These are phyloP conservation scores for Gymnopithys bicolor DNA, from an alignment of 2,797 vertebrate species.

Conservation along the genomic window DNA sequence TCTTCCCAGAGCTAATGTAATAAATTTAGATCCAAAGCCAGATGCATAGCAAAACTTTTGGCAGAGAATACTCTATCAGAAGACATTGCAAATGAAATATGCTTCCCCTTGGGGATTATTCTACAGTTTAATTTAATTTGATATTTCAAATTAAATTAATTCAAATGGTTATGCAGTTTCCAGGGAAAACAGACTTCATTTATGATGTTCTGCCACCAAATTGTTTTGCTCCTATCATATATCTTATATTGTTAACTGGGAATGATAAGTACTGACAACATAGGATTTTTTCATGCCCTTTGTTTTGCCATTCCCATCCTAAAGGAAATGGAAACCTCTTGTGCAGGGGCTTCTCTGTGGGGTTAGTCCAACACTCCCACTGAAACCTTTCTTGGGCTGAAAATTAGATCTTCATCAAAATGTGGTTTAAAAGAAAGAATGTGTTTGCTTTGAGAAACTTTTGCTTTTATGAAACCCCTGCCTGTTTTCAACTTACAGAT, in stretches of 20 bases:
- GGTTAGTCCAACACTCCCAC: not conserved
- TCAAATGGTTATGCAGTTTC: slow-evolving; percentile 84
- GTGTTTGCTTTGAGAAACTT: not conserved
- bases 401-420: not conserved
- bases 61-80: slow-evolving; percentile 82
- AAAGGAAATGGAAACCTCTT: not conserved
- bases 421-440: not conserved
- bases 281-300: slow-evolving; percentile 31
- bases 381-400: not conserved
- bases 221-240: slow-evolving; percentile 78
- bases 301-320: slow-evolving; percentile 35
- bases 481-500: not conserved
- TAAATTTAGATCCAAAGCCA: slow-evolving; percentile 85
- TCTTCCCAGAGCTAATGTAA: slow-evolving; percentile 82
- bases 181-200: slow-evolving; percentile 83
- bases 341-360: not conserved
- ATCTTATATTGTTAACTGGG: slow-evolving; percentile 78
- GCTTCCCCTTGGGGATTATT: slow-evolving; percentile 83
- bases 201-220: slow-evolving; percentile 82
- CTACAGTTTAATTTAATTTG: slow-evolving; percentile 88
- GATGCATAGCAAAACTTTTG: slow-evolving; percentile 85
- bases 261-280: slow-evolving; percentile 77
- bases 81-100: slow-evolving; percentile 84
- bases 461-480: not conserved
- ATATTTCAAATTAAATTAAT: slow-evolving; percentile 87